A percentile compares a stretch with the other conserved stretches of the same genome.
phyloP scores from a whole-genome alignment of 2,888 invertebrate genomes.

The Agonopterix heracliana region DNA sequence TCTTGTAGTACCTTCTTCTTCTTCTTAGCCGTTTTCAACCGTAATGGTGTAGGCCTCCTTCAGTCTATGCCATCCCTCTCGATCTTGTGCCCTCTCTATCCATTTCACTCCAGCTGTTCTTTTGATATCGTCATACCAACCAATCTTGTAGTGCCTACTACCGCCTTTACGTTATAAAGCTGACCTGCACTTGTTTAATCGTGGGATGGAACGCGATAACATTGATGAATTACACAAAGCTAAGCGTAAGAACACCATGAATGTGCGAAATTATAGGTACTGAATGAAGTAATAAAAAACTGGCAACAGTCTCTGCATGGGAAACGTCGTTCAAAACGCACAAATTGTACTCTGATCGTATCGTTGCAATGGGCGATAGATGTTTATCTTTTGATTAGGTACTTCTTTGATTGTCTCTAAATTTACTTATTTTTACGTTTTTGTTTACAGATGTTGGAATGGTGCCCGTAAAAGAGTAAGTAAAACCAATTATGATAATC shows the following conservation, averaged over 20 bases:
- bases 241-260: neutral
- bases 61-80: no score
- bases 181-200: neutral
- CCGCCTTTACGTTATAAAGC: neutral
- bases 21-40: no score
- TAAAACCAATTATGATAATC: constrained; percentile 31
- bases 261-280: constrained; percentile 5
- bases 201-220: neutral
- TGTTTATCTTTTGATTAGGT: neutral
- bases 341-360: neutral
- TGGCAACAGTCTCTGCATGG: neutral
- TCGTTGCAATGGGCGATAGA: neutral
- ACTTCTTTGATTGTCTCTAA: neutral
- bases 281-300: constrained; percentile 5
- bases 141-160: no score
- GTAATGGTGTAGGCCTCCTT: no score
- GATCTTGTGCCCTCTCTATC: no score
- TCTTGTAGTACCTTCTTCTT: no score
- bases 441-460: constrained; percentile 90
- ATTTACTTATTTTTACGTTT: constrained; percentile 9
- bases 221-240: neutral
- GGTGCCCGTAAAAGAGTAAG: constrained; percentile 96
- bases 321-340: no score
- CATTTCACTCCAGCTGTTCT: no score
- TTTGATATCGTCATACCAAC: no score